Evolutionary conservation across 2,888 invertebrate genomes (phyloP), one percentile per base, ranked within the genome.

Genomic region (Papilio protenor): DNA sequence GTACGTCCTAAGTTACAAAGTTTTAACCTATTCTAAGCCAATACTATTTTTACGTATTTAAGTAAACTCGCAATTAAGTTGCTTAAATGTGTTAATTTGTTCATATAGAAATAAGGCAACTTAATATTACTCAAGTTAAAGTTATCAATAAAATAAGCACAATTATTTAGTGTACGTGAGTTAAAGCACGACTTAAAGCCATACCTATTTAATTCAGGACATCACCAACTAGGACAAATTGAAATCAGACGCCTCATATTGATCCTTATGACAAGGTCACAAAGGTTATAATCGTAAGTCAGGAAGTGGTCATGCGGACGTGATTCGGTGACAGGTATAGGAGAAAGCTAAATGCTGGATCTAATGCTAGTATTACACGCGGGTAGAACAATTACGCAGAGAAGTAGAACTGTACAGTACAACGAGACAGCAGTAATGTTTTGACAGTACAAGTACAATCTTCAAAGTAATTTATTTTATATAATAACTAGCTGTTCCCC

Each of bases 341-440:
- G 92, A 90, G 93, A 94, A 93, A 94, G 93, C 90, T 86, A 83
- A 83, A 86, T 80, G 84, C 80, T 85, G 66, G 81, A 82, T 80
- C 83, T 78, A 74, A 57, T 52, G 84, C 79, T 84, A 23, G 59
- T 59, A n/a, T 23, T 12, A 59, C 59, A 59, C 23, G 59, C 1
- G 11, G 57, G 21, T 10, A 21, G 21, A 57, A 57, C 21, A 57
- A n/a, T 57, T n/a, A 57, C 6, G 1, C 2, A 57, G 57, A 80
- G 82, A 10, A 33, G 33, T 33, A 33, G 33, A 33, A 33, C 33
- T 33, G 33, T 33, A 5, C 33, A 33, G 33, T 5, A 33, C 3
- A 3, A 33, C 33, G 33, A 33, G 33, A 5, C 5, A 33, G 33
- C 3, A 5, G 33, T 4, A 5, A 33, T 33, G 5, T 33, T 33